These are phyloP conservation scores for Diadromus collaris DNA, from an alignment of 2,888 invertebrate species.

Conservation along the genomic window DNA sequence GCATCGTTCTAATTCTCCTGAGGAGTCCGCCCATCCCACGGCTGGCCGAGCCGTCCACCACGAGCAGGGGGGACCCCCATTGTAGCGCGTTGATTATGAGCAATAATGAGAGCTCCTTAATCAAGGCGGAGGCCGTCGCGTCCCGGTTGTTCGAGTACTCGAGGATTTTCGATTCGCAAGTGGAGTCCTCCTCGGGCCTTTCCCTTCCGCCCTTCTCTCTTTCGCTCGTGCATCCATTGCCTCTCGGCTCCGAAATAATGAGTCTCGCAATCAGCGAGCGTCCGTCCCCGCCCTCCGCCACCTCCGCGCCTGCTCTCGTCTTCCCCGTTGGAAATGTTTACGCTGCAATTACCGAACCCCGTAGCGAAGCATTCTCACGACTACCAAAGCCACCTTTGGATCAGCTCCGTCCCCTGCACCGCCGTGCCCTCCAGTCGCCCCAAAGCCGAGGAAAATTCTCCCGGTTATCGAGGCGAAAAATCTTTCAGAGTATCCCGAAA, in stretches of 20 bases:
- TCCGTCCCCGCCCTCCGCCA: conserved; percentile 32
- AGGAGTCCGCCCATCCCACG: conserved; percentile 22
- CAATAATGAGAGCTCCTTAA: conserved; percentile 74
- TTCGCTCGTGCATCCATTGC: conserved; percentile 31
- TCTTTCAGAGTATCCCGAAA: not conserved
- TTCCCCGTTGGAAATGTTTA: conserved; percentile 72
- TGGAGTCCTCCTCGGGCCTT: conserved; percentile 68
- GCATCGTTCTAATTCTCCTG: conserved; percentile 25
- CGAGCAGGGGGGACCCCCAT: conserved; percentile 52
- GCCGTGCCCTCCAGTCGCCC: too few relatives aligned
- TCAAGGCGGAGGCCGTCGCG: conserved; percentile 54
- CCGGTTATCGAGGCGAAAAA: too few relatives aligned
- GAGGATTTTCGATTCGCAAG: conserved; percentile 73
- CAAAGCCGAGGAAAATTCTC: too few relatives aligned
- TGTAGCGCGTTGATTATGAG: conserved; percentile 76
- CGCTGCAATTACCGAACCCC: conserved; percentile 74
- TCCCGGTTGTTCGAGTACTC: conserved; percentile 64
- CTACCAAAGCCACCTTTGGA: conserved; percentile 1
- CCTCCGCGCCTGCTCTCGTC: too few relatives aligned
- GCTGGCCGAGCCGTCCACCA: conserved; percentile 3
- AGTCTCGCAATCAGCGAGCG: conserved; percentile 76
- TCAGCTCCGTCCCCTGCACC: too few relatives aligned
- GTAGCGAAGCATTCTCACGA: conserved; percentile 18
- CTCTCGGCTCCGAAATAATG: conserved; percentile 73
- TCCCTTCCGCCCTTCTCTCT: conserved; percentile 71